Evolutionary conservation across 64 coral and sea anemone genomes (phyloP).

Genomic region (Dendrophyllia cribrosa): DNA sequence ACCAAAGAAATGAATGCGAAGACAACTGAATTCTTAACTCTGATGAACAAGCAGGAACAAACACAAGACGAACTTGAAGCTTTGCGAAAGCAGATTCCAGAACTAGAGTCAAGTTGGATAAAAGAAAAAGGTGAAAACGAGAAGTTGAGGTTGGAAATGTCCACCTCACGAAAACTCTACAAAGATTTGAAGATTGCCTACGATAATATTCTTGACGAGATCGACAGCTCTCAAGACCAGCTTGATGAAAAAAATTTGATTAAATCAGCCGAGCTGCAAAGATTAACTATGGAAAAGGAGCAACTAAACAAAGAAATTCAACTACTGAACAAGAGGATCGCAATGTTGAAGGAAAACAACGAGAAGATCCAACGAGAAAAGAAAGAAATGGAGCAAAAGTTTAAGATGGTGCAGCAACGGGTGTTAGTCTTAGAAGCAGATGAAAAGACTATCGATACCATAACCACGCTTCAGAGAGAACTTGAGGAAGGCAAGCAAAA

Average conservation of each 20-base stretch:
- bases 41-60: conserved; percentile 27
- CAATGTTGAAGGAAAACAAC: conserved; percentile 13
- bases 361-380: conserved; percentile 27
- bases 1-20: conserved; percentile 22
- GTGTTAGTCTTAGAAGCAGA: conserved; percentile 18
- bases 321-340: neutral
- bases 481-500: conserved; percentile 31
- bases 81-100: conserved; percentile 4
- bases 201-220: conserved; percentile 31
- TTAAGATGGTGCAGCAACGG: conserved; percentile 16
- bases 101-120: conserved; percentile 12
- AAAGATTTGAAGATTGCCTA: conserved; percentile 27
- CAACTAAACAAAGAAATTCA: conserved; percentile 23
- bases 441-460: conserved; percentile 24
- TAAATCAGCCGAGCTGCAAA: neutral
- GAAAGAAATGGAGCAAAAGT: conserved; percentile 39
- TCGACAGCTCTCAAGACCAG: conserved; percentile 27
- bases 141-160: conserved; percentile 11
- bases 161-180: conserved; percentile 5
- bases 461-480: conserved; percentile 18
- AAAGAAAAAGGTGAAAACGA: conserved; percentile 32
- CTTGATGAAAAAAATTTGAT: neutral
- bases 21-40: neutral
- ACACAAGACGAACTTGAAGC: conserved; percentile 1
- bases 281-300: neutral